phyloP scores from a whole-genome alignment of 2,113 vertebrate species.

The Accipiter virgatus region DNA sequence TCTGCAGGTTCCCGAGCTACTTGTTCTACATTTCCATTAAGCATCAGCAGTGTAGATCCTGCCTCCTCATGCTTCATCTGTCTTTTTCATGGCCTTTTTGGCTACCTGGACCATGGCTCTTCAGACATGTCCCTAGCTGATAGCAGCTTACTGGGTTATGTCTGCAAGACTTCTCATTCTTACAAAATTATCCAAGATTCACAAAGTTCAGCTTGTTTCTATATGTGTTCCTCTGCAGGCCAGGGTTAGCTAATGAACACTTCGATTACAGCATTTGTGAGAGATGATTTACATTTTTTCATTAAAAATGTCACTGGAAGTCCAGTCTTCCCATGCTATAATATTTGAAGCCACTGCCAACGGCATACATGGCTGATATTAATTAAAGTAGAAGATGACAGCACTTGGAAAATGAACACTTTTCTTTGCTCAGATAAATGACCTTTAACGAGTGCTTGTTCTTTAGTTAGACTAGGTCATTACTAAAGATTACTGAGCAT shows the following conservation, averaged over 20 bases:
- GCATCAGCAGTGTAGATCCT: not conserved
- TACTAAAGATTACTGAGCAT: constrained; percentile 67
- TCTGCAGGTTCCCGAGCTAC: not conserved
- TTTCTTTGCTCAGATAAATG: constrained; percentile 64
- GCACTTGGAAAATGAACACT: constrained; percentile 56
- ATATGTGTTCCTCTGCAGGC: not conserved
- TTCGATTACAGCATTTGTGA: constrained; percentile 13
- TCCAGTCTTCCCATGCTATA: constrained; percentile 58
- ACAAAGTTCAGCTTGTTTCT: not conserved
- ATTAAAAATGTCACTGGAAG: constrained; percentile 76
- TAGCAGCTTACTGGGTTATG: not conserved
- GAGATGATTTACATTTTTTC: constrained; percentile 66
- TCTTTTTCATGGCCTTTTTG: not conserved
- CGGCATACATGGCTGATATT: constrained; percentile 64
- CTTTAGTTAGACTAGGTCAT: constrained; percentile 68
- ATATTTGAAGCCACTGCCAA: constrained; percentile 67
- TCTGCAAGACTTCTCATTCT: not conserved
- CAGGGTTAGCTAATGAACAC: constrained; percentile 32
- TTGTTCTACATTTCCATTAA: not conserved
- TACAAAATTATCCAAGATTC: not conserved
- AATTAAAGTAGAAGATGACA: constrained; percentile 81
- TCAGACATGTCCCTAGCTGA: not conserved
- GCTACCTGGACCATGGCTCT: not conserved
- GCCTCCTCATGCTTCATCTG: not conserved
- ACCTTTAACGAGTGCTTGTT: constrained; percentile 76